Evolutionary conservation across 1,140 invertebrate species (phyloP).

Genomic region (Lucilia sericata): DNA sequence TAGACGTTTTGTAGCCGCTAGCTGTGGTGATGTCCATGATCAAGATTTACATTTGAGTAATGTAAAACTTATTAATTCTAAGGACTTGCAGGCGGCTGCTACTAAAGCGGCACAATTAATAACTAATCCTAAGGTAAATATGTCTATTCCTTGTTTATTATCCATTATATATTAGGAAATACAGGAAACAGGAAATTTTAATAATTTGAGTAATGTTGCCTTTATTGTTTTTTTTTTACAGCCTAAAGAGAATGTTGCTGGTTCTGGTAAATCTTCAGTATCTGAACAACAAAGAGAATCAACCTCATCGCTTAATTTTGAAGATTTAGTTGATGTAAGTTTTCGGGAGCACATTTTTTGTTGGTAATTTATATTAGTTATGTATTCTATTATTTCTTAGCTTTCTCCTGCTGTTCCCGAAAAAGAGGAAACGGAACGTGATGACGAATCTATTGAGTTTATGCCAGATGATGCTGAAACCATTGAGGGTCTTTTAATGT

Average conservation of each 20-base stretch:
- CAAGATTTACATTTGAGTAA: conserved; percentile 60
- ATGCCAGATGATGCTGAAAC: conserved; percentile 46
- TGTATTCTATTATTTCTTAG: background rate
- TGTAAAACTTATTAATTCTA: conserved; percentile 57
- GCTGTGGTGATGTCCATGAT: conserved; percentile 58
- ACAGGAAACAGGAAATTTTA: no score
- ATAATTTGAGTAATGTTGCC: no score
- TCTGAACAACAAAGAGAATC: conserved; percentile 28
- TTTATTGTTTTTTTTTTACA: background rate
- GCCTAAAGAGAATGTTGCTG: background rate
- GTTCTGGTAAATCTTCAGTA: conserved; percentile 1
- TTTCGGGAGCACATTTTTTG: background rate
- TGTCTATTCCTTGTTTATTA: no score
- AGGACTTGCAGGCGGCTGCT: conserved; percentile 59
- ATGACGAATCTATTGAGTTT: conserved; percentile 36
- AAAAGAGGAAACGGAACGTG: conserved; percentile 35
- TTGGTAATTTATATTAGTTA: background rate
- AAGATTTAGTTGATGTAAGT: conserved; percentile 36
- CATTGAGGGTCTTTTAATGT: conserved; percentile 63
- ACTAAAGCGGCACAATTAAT: conserved; percentile 54
- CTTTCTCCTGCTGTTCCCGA: background rate
- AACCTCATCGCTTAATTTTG: conserved; percentile 6
- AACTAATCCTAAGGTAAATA: conserved; percentile 43
- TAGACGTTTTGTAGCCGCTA: conserved; percentile 63
- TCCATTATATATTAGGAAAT: no score